Conservation (phyloP, 2,888 invertebrate species). For the Aproaerema taeniolella region DNA sequence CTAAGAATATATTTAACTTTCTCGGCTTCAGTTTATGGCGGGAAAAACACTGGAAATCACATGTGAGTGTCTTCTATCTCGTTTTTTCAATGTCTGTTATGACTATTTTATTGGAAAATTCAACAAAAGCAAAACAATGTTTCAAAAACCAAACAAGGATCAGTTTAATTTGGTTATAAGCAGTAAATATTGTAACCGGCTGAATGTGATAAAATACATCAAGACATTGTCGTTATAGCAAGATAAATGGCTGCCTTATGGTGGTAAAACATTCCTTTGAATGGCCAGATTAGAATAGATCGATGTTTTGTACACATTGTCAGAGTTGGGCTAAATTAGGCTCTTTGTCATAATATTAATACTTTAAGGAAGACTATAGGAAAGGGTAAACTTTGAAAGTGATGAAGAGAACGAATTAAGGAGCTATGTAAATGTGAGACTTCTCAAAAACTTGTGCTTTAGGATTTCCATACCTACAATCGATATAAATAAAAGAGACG, state of each 20-base stretch:
- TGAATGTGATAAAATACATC: conserved; percentile 74
- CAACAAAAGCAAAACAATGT: no score
- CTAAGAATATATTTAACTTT: no score
- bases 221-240: conserved; percentile 72
- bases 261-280: conserved; percentile 51
- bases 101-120: no score
- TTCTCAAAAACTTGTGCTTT: no score
- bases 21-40: no score
- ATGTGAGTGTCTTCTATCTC: no score
- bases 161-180: conserved; percentile 33
- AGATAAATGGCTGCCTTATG: conserved; percentile 60
- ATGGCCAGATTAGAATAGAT: conserved; percentile 51
- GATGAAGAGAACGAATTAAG: not conserved
- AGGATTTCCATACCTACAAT: no score
- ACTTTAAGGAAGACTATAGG: not conserved
- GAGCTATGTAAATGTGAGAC: no score
- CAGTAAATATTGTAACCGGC: conserved; percentile 67
- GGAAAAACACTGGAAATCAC: no score
- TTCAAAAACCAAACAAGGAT: no score
- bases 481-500: no score
- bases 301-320: conserved; percentile 38
- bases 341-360: conserved; percentile 36
- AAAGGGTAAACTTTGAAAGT: not conserved
- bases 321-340: conserved; percentile 29
- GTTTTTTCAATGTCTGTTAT: no score